Evolutionary conservation across 2,797 vertebrate genomes (phyloP).

Genomic region (Labeo calbasu): DNA sequence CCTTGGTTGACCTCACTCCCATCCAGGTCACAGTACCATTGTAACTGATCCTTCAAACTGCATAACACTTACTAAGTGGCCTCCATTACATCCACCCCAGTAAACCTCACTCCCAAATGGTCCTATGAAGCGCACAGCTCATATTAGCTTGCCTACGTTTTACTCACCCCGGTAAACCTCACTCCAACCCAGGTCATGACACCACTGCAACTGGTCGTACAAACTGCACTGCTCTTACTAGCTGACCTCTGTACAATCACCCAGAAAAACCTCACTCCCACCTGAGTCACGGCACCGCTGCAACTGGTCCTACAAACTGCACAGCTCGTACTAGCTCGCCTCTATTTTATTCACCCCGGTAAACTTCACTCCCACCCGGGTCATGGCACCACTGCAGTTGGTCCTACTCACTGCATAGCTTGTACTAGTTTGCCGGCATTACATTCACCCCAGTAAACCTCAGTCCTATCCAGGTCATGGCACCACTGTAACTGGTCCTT

Average conservation of each 20-base stretch:
- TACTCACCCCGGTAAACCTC: neutral
- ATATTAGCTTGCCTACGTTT: neutral
- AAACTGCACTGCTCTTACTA: neutral
- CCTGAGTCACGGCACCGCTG: neutral
- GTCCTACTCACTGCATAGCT: too few relatives aligned
- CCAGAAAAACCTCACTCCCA: neutral
- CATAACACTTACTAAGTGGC: neutral
- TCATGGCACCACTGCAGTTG: neutral
- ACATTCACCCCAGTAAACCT: neutral
- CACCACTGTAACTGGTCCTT: neutral
- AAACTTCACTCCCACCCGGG: neutral
- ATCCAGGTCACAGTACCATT: neutral
- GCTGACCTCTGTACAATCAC: neutral
- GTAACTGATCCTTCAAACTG: neutral
- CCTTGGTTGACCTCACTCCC: neutral
- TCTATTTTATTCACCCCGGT: neutral
- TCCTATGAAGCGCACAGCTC: too few relatives aligned
- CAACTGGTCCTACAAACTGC: neutral
- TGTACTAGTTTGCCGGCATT: too few relatives aligned
- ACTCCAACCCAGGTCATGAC: neutral
- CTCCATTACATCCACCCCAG: neutral
- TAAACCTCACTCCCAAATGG: neutral
- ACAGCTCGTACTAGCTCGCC: neutral
- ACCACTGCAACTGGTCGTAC: neutral
- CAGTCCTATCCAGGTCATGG: too few relatives aligned